These are phyloP conservation scores for Rachycentron canadum DNA, from an alignment of 2,797 vertebrate species.

Conservation along the genomic window DNA sequence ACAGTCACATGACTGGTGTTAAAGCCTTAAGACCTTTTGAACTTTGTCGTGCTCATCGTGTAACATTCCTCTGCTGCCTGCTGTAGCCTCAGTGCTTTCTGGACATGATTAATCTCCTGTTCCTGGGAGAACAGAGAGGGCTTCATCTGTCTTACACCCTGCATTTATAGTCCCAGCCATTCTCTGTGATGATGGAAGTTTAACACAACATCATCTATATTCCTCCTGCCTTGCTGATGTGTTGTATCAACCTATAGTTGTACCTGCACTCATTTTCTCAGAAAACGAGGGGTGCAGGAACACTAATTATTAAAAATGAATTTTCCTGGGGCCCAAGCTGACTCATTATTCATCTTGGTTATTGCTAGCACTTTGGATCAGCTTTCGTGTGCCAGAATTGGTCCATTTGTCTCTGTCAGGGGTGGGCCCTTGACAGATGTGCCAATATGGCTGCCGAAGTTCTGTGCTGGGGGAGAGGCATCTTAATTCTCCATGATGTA, in stretches of 20 bases:
- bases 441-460: slow-evolving; percentile 85
- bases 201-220: slow-evolving; percentile 80
- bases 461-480: slow-evolving; percentile 80
- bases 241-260: slow-evolving; percentile 74
- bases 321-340: slow-evolving; percentile 74
- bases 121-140: slow-evolving; percentile 57
- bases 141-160: slow-evolving; percentile 70
- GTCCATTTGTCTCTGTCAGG: slow-evolving; percentile 86
- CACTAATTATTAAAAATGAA: slow-evolving; percentile 87
- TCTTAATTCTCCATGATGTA: slow-evolving; percentile 88
- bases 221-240: slow-evolving; percentile 70
- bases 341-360: slow-evolving; percentile 85
- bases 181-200: slow-evolving; percentile 75
- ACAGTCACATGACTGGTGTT: background rate
- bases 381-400: slow-evolving; percentile 80
- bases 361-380: slow-evolving; percentile 85
- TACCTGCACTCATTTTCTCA: slow-evolving; percentile 79
- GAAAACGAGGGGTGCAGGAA: slow-evolving; percentile 79
- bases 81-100: slow-evolving; percentile 54
- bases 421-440: slow-evolving; percentile 86
- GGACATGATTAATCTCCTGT: slow-evolving; percentile 75
- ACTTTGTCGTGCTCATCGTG: slow-evolving; percentile 58
- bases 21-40: slow-evolving; percentile 41
- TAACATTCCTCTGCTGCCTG: slow-evolving; percentile 52
- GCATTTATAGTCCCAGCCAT: slow-evolving; percentile 70